These are phyloP conservation scores for Catocala sponsa DNA, from an alignment of 2,888 invertebrate genomes.

Conservation along the genomic window DNA sequence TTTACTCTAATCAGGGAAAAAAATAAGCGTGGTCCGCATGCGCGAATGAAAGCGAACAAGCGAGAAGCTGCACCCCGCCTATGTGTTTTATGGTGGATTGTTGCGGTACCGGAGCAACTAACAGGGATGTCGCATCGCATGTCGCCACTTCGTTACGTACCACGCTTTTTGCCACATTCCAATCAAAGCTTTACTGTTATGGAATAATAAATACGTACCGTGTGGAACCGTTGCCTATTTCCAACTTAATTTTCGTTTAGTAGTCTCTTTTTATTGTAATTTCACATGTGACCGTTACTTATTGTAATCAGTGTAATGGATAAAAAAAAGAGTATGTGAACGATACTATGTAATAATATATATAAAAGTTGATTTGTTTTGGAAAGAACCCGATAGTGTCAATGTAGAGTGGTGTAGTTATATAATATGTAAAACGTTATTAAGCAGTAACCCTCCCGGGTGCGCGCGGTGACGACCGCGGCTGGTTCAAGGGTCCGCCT, in stretches of 20 bases:
- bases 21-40: conserved; percentile 76
- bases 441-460: conserved; percentile 68
- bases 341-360: too few species aligned
- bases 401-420: conserved; percentile 9
- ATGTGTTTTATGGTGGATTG: conserved; percentile 80
- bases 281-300: neutral
- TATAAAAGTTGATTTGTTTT: too few species aligned
- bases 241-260: neutral
- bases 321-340: too few species aligned
- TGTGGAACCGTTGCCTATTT: neutral
- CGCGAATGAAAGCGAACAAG: conserved; percentile 82
- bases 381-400: too few species aligned
- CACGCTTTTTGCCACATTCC: conserved; percentile 12
- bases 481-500: conserved; percentile 85
- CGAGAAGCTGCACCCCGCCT: conserved; percentile 72
- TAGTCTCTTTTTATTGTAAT: neutral
- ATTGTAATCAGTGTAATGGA: too few species aligned
- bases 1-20: conserved; percentile 86
- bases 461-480: conserved; percentile 73
- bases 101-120: conserved; percentile 71
- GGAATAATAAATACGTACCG: neutral
- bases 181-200: conserved; percentile 8
- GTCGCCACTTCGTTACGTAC: conserved; percentile 16
- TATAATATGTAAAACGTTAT: conserved; percentile 40
- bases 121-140: conserved; percentile 57